Percentiles rank a stretch among this genome's conserved stretches.
Evolutionary conservation across 2,888 invertebrate genomes (phyloP).

Genomic region (Platycheirus rosarum): DNA sequence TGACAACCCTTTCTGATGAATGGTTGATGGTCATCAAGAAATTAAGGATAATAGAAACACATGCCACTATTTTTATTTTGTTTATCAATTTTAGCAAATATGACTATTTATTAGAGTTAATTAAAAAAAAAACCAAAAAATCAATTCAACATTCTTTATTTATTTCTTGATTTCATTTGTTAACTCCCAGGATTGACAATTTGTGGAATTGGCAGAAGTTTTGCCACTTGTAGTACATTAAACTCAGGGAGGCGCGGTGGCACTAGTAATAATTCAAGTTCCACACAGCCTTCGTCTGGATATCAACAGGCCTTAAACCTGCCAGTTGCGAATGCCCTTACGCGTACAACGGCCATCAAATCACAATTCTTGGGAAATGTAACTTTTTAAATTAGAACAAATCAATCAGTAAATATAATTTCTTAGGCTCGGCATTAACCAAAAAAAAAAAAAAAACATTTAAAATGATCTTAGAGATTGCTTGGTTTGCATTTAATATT

Average conservation of each 20-base stretch:
- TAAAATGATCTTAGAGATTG: background rate
- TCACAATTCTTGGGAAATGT: constrained; percentile 82
- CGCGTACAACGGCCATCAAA: constrained; percentile 81
- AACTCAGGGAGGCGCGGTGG: constrained; percentile 79
- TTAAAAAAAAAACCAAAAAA: too few species aligned
- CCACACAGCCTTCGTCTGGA: constrained; percentile 79
- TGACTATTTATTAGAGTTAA: too few species aligned
- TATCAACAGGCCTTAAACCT: constrained; percentile 80
- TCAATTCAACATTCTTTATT: too few species aligned
- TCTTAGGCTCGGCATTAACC: background rate
- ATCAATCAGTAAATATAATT: constrained; percentile 1
- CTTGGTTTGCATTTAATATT: constrained; percentile 4
- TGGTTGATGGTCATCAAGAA: too few species aligned
- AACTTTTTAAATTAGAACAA: constrained; percentile 79
- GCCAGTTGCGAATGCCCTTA: constrained; percentile 81
- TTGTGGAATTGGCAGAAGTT: constrained; percentile 83
- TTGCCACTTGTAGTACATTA: constrained; percentile 80
- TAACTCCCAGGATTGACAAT: constrained; percentile 82
- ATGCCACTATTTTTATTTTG: too few species aligned
- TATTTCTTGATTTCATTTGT: constrained; percentile 69
- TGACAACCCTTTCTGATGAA: too few species aligned
- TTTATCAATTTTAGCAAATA: too few species aligned
- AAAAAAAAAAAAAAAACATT: background rate
- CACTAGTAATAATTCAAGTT: constrained; percentile 77
- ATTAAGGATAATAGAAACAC: too few species aligned